Base-by-base conservation (phyloP, 2,888 invertebrate genomes). In the Coecobrya sp. region DNA sequence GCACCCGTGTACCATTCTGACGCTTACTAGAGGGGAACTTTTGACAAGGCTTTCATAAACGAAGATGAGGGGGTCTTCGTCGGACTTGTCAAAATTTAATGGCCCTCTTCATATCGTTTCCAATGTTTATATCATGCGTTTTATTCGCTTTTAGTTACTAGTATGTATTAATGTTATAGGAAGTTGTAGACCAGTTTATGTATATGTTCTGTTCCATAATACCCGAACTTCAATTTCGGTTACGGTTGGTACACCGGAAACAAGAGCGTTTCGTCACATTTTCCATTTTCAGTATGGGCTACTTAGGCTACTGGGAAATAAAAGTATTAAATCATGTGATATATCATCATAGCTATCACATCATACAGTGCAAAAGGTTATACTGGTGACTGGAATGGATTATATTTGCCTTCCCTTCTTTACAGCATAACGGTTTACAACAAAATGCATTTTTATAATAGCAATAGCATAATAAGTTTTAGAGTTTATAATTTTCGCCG, bases 71-170 rank as follows among this genome's bases (percentile, higher is more conserved):
- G 90, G 90, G 90, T 62, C 25, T 84, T 89, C 49, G 52, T 70
- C 25, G 45, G 70, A 76, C 85, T 86, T 90, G 90, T 86, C 90
- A 90, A 76, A 85, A 76, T 86, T 85, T 90, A 90, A 90, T 90
- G 90, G 86, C 90, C 68, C 84, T 85, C 73, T 76, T 62, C 90
- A 49, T 76, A 70, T 45, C 65, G 49, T 52, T 70, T 89, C 62
- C 8, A 27, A 25, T 65, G 19, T 49, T 86, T 59, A 55, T 25
- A 49, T 49, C 10, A 49, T 49, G 11, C 49, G 10, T 16, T 52
- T 3, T 10, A 52, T 52, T 16, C n/a, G 52, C 52, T 10, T 52
- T n/a, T n/a, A n/a, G 11, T n/a, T 2, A 52, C 52, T 52, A n/a
- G 52, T 70, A 4, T 36, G 36, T 36, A 70, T 70, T 76, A 76